Evolutionary conservation across 1,140 invertebrate genomes (phyloP), one percentile per base, ranked within the genome.

Genomic region (Drosophila navojoa): DNA sequence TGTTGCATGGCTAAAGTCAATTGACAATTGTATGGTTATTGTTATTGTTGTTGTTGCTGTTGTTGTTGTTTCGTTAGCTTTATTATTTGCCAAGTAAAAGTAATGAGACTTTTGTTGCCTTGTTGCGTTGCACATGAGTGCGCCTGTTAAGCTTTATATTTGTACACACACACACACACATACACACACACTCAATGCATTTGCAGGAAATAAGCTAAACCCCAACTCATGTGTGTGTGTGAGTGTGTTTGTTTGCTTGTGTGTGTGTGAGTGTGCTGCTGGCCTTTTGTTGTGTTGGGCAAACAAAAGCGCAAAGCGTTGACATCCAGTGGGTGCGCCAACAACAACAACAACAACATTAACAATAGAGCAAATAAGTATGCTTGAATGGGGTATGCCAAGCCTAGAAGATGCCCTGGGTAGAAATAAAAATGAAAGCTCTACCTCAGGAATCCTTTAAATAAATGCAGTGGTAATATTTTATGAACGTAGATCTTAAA

Each of bases 61-160:
- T 61, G 47, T 25, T 71, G 47, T 55, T 52, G 49, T 40, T 68
- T 75, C 82, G 82, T 82, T 81, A 66, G 82, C 82, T 87, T 86
- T 79, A 86, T 86, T 86, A 86, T 86, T 86, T 86, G 82, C 82
- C 82, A 89, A 87, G 84, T 87, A 87, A 87, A 87, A 87, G 82
- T 87, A 87, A 87, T 87, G 82, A 87, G 82, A 87, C 82, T 87
- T 87, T 87, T 87, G 82, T 86, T 86, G 82, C 78, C 79, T 87
- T 87, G 82, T 87, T 87, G 84, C 75, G 82, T 87, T 82, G 79
- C 82, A 87, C 82, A 87, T 87, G 82, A 89, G 76, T 87, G 84
- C 82, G 76, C 79, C 82, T 86, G 76, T 71, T 74, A 77, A 77
- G 82, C 78, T 75, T 78, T 87, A 57, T 78, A 73, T 78, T 85